Conservation (phyloP, 2,888 invertebrate genomes). For the Erannis defoliaria region DNA sequence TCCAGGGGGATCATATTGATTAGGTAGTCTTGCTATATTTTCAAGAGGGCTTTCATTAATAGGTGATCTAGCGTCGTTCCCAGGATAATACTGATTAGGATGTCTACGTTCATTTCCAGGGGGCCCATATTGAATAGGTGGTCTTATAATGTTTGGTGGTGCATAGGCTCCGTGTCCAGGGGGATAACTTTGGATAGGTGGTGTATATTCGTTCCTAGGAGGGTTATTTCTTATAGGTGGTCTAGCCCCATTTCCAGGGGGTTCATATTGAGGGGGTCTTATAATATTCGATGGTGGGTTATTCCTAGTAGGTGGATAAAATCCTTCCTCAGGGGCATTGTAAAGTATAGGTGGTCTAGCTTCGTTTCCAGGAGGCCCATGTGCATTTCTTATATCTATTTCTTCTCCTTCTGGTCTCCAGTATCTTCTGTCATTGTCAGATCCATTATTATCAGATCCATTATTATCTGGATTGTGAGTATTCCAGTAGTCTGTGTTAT, state of each 20-base stretch:
- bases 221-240: slow-evolving; percentile 4
- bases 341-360: slow-evolving; percentile 1
- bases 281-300: background rate
- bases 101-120: background rate
- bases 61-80: background rate
- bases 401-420: slow-evolving; percentile 38
- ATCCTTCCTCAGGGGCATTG: too few species aligned
- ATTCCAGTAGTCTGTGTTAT: slow-evolving; percentile 17
- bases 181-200: background rate
- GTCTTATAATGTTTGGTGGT: background rate
- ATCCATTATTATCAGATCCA: background rate
- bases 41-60: background rate
- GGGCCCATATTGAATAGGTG: background rate
- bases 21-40: background rate
- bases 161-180: background rate
- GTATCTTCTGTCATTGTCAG: slow-evolving; percentile 21
- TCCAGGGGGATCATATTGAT: slow-evolving; percentile 1
- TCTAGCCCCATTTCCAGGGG: background rate
- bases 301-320: background rate
- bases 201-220: background rate
- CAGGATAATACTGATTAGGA: background rate
- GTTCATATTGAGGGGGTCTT: background rate
- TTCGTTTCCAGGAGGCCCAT: background rate
- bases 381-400: slow-evolving; percentile 30
- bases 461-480: slow-evolving; percentile 7